Base-by-base conservation (phyloP, 2,888 invertebrate genomes). In the Drosophila affinis region DNA sequence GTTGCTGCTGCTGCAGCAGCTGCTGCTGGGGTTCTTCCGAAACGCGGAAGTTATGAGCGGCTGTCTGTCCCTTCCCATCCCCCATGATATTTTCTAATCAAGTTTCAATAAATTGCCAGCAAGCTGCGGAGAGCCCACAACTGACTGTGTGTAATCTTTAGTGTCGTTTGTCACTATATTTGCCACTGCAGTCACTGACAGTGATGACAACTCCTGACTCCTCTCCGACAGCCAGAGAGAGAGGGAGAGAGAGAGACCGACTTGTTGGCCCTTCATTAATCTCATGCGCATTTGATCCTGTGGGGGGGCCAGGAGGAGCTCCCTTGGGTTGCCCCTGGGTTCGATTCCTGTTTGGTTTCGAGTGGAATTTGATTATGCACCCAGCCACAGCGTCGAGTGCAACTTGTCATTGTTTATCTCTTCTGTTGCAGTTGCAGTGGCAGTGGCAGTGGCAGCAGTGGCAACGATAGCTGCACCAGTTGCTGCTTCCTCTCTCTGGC, bases 151-250 rank as follows among this genome's bases (percentile, higher is more conserved):
- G 68, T 32, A 67, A 73, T 73, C 69, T 70, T 75, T 55, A 70
- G 61, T 64, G 75, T 70, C 75, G 69, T 75, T 75, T 75, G 69
- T 75, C 75, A 75, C 75, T 75, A 75, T 58, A 75, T 70, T 63
- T 75, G 75, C 75, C 75, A 75, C 63, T 70, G 63, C 63, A 69
- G 74, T 57, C 34, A 1, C 6, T 75, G 75, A 57, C 75, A 70
- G 75, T 48, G 63, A 64, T 52, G 54, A 47, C 46, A 21, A 24
- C 24, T n/a, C 24, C 48, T 51, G 57, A 45, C 44, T 39, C 55
- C 47, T 45, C 54, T 45, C 64, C 58, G 21, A 3, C 21, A 21
- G 24, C 24, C 24, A 24, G 24, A 24, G 24, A 72, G 62, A n/a
- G 24, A 72, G 62, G 14, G 24, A 18, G 18, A 18, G 18, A 24